Evolutionary conservation across 2,113 vertebrate genomes (phyloP).

Genomic region (Sturnira hondurensis): DNA sequence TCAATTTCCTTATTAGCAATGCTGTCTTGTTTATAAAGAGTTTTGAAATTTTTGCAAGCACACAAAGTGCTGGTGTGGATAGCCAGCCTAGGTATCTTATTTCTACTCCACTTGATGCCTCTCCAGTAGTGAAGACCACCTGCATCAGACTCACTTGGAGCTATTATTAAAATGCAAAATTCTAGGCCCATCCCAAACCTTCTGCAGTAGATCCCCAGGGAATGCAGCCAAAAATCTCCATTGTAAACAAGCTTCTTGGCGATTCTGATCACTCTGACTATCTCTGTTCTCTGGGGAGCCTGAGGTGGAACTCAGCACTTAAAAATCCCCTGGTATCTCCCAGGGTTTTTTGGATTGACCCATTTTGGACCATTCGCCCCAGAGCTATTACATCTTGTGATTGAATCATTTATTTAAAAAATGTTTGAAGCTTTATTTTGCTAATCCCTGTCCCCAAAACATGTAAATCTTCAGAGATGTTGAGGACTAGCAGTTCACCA

Average conservation of each 20-base stretch:
- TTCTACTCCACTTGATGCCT: constrained; percentile 24
- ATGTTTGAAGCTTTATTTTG: not conserved
- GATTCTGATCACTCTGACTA: not conserved
- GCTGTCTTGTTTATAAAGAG: constrained; percentile 63
- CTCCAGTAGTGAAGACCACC: not conserved
- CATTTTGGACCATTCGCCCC: not conserved
- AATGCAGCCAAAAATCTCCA: not conserved
- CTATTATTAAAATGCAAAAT: not conserved
- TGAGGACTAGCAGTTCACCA: not conserved
- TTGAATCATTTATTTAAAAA: not conserved
- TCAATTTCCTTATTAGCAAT: constrained; percentile 71
- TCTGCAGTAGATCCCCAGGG: not conserved
- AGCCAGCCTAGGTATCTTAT: not conserved
- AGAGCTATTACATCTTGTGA: not conserved
- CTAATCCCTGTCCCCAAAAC: not conserved
- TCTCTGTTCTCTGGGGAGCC: constrained; percentile 6
- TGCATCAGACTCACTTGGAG: not conserved
- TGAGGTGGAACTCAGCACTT: not conserved
- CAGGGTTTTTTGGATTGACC: constrained; percentile 34
- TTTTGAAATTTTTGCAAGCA: constrained; percentile 57
- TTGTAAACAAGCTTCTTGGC: not conserved
- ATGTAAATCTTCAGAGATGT: not conserved
- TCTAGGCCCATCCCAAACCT: not conserved
- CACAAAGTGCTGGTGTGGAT: not conserved
- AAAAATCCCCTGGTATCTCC: constrained; percentile 63